These are phyloP conservation scores for Sakesphorus luctuosus DNA, from an alignment of 2,113 vertebrate species.

Conservation along the genomic window DNA sequence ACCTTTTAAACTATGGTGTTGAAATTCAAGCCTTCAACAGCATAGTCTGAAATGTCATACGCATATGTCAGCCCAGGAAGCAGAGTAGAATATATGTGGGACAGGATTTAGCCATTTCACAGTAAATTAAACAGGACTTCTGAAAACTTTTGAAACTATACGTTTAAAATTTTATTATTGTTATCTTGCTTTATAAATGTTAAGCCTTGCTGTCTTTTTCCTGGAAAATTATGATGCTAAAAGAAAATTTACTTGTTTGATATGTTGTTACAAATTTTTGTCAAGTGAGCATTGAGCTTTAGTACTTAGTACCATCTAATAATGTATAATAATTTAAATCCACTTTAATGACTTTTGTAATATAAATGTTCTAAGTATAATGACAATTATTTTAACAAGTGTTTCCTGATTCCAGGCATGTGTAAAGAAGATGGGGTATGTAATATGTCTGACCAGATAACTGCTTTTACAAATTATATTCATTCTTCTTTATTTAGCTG, in stretches of 20 bases:
- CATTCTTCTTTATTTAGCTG: conserved; percentile 79
- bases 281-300: conserved; percentile 20
- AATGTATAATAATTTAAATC: conserved; percentile 64
- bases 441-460: conserved; percentile 71
- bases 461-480: conserved; percentile 77
- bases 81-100: background rate
- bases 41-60: background rate
- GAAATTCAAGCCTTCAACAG: background rate
- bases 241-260: background rate
- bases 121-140: background rate
- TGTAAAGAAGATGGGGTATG: conserved; percentile 62
- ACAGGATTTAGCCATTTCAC: background rate
- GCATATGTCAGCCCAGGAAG: background rate
- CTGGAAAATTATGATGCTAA: background rate
- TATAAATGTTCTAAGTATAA: conserved; percentile 70
- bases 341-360: conserved; percentile 69
- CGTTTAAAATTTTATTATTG: background rate
- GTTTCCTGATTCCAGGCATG: conserved; percentile 74
- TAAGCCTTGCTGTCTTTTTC: background rate
- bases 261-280: background rate
- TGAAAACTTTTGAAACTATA: background rate
- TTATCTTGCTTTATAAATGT: background rate
- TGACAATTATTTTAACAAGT: conserved; percentile 73
- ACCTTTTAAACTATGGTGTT: background rate
- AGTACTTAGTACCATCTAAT: background rate